Base-by-base conservation (phyloP, 2,113 vertebrate species). In the Trinectes maculatus region DNA sequence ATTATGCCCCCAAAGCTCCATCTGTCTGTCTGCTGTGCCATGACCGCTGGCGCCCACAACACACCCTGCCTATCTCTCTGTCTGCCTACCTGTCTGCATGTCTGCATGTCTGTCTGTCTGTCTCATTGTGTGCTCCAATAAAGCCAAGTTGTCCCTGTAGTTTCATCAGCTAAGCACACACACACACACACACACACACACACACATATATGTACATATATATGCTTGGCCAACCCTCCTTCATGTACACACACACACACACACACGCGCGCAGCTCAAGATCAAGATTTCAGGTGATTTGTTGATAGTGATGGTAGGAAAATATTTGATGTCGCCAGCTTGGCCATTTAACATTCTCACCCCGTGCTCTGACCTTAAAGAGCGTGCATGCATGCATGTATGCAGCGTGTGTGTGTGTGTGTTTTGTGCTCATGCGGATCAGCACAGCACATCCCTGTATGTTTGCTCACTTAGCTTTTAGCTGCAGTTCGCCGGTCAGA, bases 261-360 rank as follows among this genome's bases (percentile, higher is more conserved):
- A 26, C 55, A 33, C 40, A 47, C 24, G 4, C 18, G 9, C 62
- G 12, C n/a, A 5, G 21, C 60, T 59, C 46, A 29, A 42, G 36
- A 63, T 77, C 36, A 78, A 69, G 74, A 85, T 88, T 73, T 86
- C 65, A 82, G 79, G 77, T 74, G 74, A 71, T 83, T 82, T 77
- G 83, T 82, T 83, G 66, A 89, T 79, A 87, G 80, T 89, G 86
- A 91, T 85, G 87, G 85, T 79, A 78, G 89, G 89, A 91, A 91
- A 91, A 93, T 91, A 92, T 93, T 93, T 89, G 86, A 90, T 89
- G 80, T 87, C 85, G 82, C 67, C 58, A 48, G 44, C 71, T 74
- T 54, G 67, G 75, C 74, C 86, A 73, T 90, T 91, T 93, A 90
- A 89, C 76, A 92, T 90, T 91, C 89, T 87, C 85, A 82, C 83